Percentiles rank a stretch among this genome's conserved stretches.
Evolutionary conservation across 2,797 vertebrate species (phyloP).

Genomic region (Cyclopterus lumpus): DNA sequence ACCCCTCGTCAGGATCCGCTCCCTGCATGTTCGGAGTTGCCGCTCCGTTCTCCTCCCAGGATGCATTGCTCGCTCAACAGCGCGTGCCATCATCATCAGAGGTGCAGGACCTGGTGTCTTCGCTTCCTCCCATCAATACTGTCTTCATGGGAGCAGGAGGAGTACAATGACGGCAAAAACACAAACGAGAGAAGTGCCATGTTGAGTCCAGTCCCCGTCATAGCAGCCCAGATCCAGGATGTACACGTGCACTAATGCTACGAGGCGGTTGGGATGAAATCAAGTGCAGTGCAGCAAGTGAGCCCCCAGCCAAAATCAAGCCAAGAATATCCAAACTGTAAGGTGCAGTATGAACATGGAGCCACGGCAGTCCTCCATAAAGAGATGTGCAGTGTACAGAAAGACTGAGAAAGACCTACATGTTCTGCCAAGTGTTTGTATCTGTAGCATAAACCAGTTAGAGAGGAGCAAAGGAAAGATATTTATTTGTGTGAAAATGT

Average conservation of each 20-base stretch:
- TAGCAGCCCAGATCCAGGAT: not conserved
- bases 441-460: not conserved
- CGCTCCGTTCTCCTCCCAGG: conserved; percentile 87
- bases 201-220: not conserved
- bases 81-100: conserved; percentile 71
- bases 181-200: not conserved
- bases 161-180: conserved; percentile 80
- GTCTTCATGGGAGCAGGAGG: conserved; percentile 96
- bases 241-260: not conserved
- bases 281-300: not conserved
- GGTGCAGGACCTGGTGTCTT: conserved; percentile 89
- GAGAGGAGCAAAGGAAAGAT: conserved; percentile 2
- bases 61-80: conserved; percentile 86
- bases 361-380: not conserved
- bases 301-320: not conserved
- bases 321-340: not conserved
- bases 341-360: conserved; percentile 12
- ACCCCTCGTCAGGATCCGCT: conserved; percentile 84
- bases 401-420: not conserved
- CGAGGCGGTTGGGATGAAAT: not conserved
- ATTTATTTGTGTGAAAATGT: conserved; percentile 27
- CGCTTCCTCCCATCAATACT: conserved; percentile 96
- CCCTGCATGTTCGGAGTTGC: conserved; percentile 94
- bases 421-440: not conserved
- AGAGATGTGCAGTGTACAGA: not conserved